A percentile compares a stretch with the other conserved stretches of the same genome.
Conservation (phyloP, 1,140 invertebrate species). For the Trypoxylus dichotomus region DNA sequence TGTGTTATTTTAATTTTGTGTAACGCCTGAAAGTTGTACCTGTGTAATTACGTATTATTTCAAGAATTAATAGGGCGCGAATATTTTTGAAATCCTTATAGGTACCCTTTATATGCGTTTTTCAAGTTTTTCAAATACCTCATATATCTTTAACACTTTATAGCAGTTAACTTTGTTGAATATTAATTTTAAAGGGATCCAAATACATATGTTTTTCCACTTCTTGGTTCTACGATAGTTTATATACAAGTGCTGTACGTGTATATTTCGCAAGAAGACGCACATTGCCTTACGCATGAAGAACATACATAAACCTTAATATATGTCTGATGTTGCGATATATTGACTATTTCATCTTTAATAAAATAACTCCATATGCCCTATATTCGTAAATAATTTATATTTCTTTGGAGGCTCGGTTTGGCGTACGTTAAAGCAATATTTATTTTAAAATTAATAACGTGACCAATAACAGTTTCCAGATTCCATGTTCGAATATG, state of each 20-base stretch:
- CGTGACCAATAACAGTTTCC: slow-evolving; percentile 1
- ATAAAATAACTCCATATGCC: slow-evolving; percentile 7
- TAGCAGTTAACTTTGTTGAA: neutral
- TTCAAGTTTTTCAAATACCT: no score
- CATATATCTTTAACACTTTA: no score
- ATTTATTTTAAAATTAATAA: slow-evolving; percentile 9
- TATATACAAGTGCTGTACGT: neutral
- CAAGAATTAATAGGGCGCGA: no score
- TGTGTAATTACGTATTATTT: no score
- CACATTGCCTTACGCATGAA: neutral
- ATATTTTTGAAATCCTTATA: no score
- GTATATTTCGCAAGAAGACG: neutral
- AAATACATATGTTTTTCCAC: neutral
- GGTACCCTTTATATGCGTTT: no score
- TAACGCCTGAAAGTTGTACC: no score
- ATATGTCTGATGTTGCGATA: neutral
- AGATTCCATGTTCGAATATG: neutral
- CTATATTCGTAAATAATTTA: slow-evolving; percentile 8
- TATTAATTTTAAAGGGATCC: neutral
- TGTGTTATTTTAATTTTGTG: no score
- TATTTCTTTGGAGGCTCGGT: neutral
- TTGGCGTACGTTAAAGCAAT: neutral
- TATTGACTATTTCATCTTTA: slow-evolving; percentile 3
- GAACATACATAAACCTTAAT: neutral
- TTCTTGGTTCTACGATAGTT: neutral